phyloP scores from a whole-genome alignment of 2,888 invertebrate species.

The Lumbricus terrestris region DNA sequence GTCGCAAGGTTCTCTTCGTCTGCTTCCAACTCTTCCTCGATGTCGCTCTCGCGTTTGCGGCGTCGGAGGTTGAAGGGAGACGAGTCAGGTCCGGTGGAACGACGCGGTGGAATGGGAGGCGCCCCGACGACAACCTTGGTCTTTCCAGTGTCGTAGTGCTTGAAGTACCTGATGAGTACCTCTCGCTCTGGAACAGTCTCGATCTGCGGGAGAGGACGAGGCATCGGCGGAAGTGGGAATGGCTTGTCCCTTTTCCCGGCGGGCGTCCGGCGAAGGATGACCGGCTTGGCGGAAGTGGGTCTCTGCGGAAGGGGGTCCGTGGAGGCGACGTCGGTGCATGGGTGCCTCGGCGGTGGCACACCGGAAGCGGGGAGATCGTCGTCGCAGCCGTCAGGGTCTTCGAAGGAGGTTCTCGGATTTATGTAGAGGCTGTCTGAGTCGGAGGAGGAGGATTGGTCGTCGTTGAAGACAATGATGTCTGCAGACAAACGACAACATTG shows the following conservation, averaged over 20 bases:
- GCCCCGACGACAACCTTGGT: neutral
- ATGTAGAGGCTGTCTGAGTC: conserved; percentile 7
- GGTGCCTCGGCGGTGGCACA: neutral
- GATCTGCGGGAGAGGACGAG: neutral
- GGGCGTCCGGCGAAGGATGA: neutral
- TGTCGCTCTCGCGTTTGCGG: neutral
- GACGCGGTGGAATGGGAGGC: neutral
- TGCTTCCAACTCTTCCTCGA: neutral
- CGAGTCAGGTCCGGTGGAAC: neutral
- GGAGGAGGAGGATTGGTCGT: neutral
- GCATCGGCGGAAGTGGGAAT: neutral
- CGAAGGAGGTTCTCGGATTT: neutral
- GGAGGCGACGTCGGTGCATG: neutral
- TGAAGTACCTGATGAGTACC: neutral
- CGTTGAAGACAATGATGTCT: neutral
- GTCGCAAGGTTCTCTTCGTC: neutral
- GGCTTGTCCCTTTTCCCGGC: neutral
- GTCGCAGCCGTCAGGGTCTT: neutral
- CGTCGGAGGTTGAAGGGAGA: conserved; percentile 6
- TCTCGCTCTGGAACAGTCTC: neutral
- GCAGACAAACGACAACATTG: neutral
- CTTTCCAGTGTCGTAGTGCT: neutral
- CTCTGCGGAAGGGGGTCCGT: neutral
- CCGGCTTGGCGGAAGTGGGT: neutral
- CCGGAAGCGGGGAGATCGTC: neutral